A percentile compares a stretch with the other conserved stretches of the same genome.
These are phyloP conservation scores for Hippocampus mohnikei DNA, from an alignment of 2,113 vertebrate species.

Conservation along the genomic window DNA sequence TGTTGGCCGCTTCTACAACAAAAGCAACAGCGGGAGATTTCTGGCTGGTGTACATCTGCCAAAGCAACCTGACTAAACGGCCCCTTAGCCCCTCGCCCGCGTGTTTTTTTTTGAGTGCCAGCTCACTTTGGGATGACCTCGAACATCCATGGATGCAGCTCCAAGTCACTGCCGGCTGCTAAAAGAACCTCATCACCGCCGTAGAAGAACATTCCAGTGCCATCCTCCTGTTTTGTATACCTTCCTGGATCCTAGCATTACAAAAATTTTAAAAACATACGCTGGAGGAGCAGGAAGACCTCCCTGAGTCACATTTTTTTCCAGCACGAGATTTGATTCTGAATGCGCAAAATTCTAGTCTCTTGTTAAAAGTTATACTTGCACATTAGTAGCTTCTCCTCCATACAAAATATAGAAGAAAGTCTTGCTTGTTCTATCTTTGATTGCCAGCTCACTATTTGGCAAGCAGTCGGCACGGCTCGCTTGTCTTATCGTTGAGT, in stretches of 20 bases:
- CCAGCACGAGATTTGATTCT: too few relatives aligned
- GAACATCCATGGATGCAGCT: not conserved
- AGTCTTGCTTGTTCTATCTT: not conserved
- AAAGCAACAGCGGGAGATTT: not conserved
- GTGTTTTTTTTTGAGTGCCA: not conserved
- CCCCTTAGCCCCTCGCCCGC: not conserved
- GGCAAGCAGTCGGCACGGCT: not conserved
- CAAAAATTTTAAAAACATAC: too few relatives aligned
- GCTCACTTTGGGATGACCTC: not conserved
- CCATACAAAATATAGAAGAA: too few relatives aligned
- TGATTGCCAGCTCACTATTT: not conserved
- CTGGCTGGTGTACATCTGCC: not conserved
- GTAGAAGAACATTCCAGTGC: too few relatives aligned
- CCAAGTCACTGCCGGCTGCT: not conserved
- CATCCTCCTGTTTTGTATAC: too few relatives aligned
- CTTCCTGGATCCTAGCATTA: too few relatives aligned
- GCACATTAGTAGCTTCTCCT: not conserved
- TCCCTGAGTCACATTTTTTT: too few relatives aligned
- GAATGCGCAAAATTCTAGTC: too few relatives aligned
- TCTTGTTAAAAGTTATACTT: not conserved
- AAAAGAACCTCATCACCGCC: too few relatives aligned
- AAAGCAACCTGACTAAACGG: not conserved
- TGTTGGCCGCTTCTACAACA: not conserved
- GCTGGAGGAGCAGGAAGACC: too few relatives aligned
- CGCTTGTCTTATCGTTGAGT: not conserved